These are phyloP conservation scores for Scopus umbretta DNA, from an alignment of 2,113 vertebrate genomes.

Conservation along the genomic window DNA sequence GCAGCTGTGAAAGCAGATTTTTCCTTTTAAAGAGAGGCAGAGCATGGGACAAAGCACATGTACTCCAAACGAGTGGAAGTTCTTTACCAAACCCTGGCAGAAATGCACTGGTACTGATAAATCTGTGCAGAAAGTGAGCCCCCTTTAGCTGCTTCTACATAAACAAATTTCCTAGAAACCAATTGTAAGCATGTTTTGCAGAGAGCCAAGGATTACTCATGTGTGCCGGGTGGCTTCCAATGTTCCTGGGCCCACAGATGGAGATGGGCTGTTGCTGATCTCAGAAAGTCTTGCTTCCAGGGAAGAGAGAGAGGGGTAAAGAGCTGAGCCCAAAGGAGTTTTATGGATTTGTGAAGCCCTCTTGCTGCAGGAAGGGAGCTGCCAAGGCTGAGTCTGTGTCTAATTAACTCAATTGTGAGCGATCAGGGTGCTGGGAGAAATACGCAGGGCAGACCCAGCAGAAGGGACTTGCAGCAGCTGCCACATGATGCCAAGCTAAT, in stretches of 20 bases:
- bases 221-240: background rate
- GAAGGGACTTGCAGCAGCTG: background rate
- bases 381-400: background rate
- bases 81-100: background rate
- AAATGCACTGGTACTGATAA: background rate
- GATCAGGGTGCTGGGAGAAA: background rate
- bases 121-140: background rate
- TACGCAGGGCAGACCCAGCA: background rate
- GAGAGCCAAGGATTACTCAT: background rate
- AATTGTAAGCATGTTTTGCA: background rate
- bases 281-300: background rate
- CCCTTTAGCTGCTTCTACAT: background rate
- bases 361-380: background rate
- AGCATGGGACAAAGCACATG: background rate
- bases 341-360: background rate
- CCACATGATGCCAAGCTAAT: background rate
- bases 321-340: background rate
- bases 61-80: background rate
- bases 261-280: background rate
- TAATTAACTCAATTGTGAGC: background rate
- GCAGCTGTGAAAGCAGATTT: conserved; percentile 18
- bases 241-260: background rate
- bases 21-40: background rate
- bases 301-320: background rate
- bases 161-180: background rate